Percentiles rank a stretch among this genome's conserved stretches.
Evolutionary conservation across 2,113 vertebrate species (phyloP).

Genomic region (Ailurus styani): DNA sequence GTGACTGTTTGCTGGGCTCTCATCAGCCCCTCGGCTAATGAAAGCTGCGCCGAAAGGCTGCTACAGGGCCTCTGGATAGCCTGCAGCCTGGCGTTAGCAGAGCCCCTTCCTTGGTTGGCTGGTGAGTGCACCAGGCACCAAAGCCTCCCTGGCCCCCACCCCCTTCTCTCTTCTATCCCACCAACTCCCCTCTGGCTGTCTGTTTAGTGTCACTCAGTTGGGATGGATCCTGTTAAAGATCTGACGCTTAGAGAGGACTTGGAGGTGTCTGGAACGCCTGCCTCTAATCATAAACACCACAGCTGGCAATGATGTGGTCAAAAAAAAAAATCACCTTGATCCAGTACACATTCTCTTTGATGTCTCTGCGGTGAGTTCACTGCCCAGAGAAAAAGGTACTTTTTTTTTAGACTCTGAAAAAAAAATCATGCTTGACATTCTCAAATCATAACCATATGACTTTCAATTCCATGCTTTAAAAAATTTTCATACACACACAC

Average conservation of each 20-base stretch:
- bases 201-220: conserved; percentile 89
- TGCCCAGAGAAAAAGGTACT: conserved; percentile 92
- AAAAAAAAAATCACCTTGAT: conserved; percentile 94
- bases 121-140: conserved; percentile 68
- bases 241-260: conserved; percentile 85
- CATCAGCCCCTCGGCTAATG: conserved; percentile 82
- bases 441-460: conserved; percentile 99
- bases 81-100: conserved; percentile 80
- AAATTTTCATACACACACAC: conserved; percentile 22
- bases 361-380: conserved; percentile 91
- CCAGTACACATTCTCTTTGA: conserved; percentile 95
- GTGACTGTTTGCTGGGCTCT: conserved; percentile 83
- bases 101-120: conserved; percentile 78
- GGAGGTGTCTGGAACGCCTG: conserved; percentile 87
- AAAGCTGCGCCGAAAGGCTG: conserved; percentile 84
- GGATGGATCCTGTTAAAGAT: conserved; percentile 89
- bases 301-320: conserved; percentile 87
- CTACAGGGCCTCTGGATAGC: conserved; percentile 81
- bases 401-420: conserved; percentile 64
- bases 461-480: conserved; percentile 87
- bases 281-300: conserved; percentile 88
- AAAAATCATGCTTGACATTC: conserved; percentile 93
- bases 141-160: conserved; percentile 44
- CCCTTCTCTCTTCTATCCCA: conserved; percentile 65
- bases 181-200: conserved; percentile 83